phyloP scores from a whole-genome alignment of 1,140 invertebrate genomes.

The Bombus polaris region DNA sequence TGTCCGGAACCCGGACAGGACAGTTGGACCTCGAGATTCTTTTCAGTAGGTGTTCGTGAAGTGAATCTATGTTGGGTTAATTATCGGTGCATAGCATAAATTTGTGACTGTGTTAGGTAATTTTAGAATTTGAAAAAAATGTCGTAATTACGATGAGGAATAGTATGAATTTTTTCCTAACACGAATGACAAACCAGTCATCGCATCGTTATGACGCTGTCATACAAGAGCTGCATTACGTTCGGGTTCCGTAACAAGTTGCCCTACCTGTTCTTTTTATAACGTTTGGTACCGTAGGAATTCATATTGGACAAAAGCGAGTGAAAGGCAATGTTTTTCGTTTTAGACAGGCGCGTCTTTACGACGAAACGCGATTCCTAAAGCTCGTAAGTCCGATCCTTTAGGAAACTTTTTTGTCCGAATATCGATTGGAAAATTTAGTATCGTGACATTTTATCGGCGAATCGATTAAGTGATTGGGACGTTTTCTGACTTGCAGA shows the following conservation, averaged over 20 bases:
- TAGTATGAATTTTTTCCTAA: constrained; percentile 4
- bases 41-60: constrained; percentile 31
- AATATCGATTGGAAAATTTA: background rate
- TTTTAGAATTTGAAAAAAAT: background rate
- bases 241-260: constrained; percentile 24
- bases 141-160: background rate
- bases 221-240: constrained; percentile 16
- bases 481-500: constrained; percentile 70
- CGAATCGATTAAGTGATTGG: background rate
- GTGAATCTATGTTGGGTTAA: background rate
- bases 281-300: constrained; percentile 8
- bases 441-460: too few species aligned
- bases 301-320: constrained; percentile 24
- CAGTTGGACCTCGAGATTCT: background rate
- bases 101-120: background rate
- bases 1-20: constrained; percentile 25
- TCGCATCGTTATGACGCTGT: constrained; percentile 16
- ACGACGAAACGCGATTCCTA: background rate
- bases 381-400: background rate
- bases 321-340: constrained; percentile 40
- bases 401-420: too few species aligned
- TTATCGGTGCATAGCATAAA: background rate
- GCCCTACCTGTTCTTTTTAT: constrained; percentile 20
- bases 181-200: constrained; percentile 6
- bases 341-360: background rate